phyloP scores from a whole-genome alignment of 2,113 vertebrate genomes.

The Xerus inauris region DNA sequence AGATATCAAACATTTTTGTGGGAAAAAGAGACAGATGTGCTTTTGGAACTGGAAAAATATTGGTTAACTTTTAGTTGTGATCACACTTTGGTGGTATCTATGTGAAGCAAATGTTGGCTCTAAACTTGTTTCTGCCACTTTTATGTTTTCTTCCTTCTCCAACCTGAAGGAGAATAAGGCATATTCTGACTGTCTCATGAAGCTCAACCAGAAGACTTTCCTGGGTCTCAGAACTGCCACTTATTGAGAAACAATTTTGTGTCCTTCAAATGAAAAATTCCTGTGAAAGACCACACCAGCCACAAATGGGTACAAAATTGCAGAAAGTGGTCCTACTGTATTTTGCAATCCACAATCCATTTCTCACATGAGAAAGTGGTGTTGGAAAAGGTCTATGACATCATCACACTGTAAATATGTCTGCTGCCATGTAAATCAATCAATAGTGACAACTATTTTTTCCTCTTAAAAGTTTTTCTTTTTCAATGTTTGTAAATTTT shows the following conservation, averaged over 20 bases:
- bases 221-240: neutral
- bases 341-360: neutral
- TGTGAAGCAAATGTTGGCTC: slow-evolving; percentile 76
- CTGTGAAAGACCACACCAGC: neutral
- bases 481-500: too few species aligned
- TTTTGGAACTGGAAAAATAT: slow-evolving; percentile 72
- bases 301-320: neutral
- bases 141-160: slow-evolving; percentile 65
- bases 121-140: slow-evolving; percentile 73
- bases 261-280: neutral
- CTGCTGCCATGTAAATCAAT: neutral
- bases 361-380: neutral
- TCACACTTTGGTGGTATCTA: slow-evolving; percentile 73
- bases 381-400: neutral
- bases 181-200: neutral
- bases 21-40: slow-evolving; percentile 69
- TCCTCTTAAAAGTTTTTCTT: too few species aligned
- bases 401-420: neutral
- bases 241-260: neutral
- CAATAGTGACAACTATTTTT: neutral
- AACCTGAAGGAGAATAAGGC: slow-evolving; percentile 51
- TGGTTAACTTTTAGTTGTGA: slow-evolving; percentile 80
- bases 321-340: neutral
- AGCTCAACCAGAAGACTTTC: neutral
- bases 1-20: slow-evolving; percentile 44